Evolutionary conservation across 2,797 vertebrate species (phyloP).

Genomic region (Chlorospingus flavigularis): DNA sequence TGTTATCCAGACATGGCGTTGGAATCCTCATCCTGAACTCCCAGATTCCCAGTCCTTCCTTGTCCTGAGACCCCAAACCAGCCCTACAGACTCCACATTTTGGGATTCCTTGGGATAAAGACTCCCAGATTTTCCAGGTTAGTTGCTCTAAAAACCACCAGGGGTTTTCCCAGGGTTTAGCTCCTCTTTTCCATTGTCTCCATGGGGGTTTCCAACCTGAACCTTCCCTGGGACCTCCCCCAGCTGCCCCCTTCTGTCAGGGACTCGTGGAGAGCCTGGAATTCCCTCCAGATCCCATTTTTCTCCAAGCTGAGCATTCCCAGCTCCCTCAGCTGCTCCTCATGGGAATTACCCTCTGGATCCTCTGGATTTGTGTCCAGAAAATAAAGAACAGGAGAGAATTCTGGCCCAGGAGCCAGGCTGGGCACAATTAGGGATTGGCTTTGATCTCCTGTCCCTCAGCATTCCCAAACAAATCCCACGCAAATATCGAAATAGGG

Average conservation of each 20-base stretch:
- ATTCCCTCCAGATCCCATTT: neutral
- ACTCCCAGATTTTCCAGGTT: neutral
- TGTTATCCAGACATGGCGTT: neutral
- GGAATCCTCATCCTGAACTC: neutral
- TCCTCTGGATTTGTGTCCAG: accelerated
- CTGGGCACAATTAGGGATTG: neutral
- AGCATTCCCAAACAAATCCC: neutral
- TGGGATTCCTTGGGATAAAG: neutral
- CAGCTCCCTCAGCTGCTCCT: neutral
- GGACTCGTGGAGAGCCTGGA: neutral
- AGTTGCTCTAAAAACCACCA: neutral
- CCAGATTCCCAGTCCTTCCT: neutral
- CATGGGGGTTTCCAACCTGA: neutral
- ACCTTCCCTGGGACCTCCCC: neutral
- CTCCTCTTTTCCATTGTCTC: neutral
- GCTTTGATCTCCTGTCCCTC: neutral
- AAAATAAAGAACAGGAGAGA: neutral
- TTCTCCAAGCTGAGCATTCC: neutral
- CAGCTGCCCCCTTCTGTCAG: neutral
- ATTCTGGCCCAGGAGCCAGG: neutral
- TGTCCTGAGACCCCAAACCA: no score
- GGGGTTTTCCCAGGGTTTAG: neutral
- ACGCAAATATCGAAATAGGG: accelerated
- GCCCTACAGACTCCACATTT: neutral
- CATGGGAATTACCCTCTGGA: neutral